Percentiles rank a stretch among this genome's conserved stretches.
Conservation (phyloP, 2,797 vertebrate genomes). For the Tinamus major region DNA sequence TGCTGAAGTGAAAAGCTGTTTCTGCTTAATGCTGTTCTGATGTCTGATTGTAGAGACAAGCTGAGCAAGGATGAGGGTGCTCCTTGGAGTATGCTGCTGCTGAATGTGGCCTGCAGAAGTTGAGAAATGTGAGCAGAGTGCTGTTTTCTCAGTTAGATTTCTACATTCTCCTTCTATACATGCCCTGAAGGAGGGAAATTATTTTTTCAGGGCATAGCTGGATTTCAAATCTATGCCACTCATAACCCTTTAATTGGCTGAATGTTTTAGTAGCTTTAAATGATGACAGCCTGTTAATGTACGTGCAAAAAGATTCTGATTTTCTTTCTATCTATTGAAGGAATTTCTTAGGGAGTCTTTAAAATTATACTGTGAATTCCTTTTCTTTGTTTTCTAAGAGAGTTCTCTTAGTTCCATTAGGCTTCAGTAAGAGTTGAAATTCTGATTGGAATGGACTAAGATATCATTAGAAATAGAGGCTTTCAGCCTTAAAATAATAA, state of each 20-base stretch:
- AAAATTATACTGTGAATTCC: not conserved
- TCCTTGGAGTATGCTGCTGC: conserved; percentile 23
- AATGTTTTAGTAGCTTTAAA: not conserved
- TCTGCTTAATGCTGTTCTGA: not conserved
- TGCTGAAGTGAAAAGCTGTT: conserved; percentile 23
- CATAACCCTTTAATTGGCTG: not conserved
- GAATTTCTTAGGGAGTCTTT: not conserved
- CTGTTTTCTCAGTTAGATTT: conserved; percentile 19
- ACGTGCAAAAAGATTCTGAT: not conserved
- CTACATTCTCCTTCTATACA: not conserved
- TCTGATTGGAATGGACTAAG: not conserved
- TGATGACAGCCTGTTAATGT: not conserved
- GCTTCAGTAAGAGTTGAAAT: not conserved
- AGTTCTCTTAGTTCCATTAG: not conserved
- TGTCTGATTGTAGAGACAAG: conserved; percentile 17
- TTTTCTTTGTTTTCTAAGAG: not conserved
- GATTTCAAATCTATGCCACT: not conserved
- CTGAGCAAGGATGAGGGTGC: conserved; percentile 30
- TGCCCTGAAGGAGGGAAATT: not conserved
- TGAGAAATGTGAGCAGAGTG: conserved; percentile 30
- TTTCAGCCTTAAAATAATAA: not conserved
- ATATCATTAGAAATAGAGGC: not conserved
- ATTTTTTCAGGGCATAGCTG: not conserved
- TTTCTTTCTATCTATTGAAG: not conserved
- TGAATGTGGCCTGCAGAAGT: conserved; percentile 13